Evolutionary conservation across 2,888 invertebrate species (phyloP).

Genomic region (Copidosoma aretas): DNA sequence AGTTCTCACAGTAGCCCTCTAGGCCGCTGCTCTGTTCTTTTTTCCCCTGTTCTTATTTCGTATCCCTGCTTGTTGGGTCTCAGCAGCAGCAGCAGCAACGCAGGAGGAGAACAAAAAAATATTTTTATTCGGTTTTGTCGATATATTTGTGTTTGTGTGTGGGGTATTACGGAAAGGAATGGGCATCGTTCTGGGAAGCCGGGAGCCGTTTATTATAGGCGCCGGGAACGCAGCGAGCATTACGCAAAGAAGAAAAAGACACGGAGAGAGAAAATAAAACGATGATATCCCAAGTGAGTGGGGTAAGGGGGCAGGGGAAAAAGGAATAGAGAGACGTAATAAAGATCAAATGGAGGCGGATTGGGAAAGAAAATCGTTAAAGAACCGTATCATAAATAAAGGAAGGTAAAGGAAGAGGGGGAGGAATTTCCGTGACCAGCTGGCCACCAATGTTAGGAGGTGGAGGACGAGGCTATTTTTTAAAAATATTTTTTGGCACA

Average conservation of each 20-base stretch:
- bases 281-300: background rate
- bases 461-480: slow-evolving; percentile 43
- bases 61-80: background rate
- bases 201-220: slow-evolving; percentile 41
- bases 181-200: slow-evolving; percentile 37
- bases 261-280: slow-evolving; percentile 5
- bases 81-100: background rate
- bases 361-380: slow-evolving; percentile 40
- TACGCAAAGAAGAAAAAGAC: slow-evolving; percentile 28
- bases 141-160: slow-evolving; percentile 6
- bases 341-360: slow-evolving; percentile 41
- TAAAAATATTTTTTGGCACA: slow-evolving; percentile 48
- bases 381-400: slow-evolving; percentile 42
- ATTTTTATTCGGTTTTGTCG: slow-evolving; percentile 35
- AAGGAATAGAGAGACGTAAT: slow-evolving; percentile 31
- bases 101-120: slow-evolving; percentile 2
- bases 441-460: background rate
- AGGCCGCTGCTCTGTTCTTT: too few species aligned
- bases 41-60: background rate
- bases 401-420: background rate
- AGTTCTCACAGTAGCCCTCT: slow-evolving; percentile 37
- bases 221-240: slow-evolving; percentile 22
- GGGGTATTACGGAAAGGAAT: slow-evolving; percentile 28
- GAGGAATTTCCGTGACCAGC: slow-evolving; percentile 29
- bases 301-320: slow-evolving; percentile 2